Percentiles rank a stretch among this genome's conserved stretches.
Conservation (phyloP, 2,888 invertebrate genomes). For the Zygothrica quintamaculata region DNA sequence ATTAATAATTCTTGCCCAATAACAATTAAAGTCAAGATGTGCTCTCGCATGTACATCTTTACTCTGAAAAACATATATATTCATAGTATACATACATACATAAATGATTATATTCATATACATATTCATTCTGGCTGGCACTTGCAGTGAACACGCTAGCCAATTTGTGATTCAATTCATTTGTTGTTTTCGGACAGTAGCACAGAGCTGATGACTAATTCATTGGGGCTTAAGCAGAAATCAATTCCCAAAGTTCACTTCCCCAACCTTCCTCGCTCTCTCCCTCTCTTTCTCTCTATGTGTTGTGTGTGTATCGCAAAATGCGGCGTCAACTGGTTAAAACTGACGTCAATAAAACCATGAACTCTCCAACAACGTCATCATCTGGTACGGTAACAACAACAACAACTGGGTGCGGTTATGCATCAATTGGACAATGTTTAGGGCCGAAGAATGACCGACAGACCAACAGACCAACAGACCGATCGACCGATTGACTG, state of each 20-base stretch:
- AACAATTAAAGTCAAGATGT: constrained; percentile 58
- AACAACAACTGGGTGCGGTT: constrained; percentile 21
- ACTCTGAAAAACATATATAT: constrained; percentile 17
- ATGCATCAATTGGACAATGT: constrained; percentile 52
- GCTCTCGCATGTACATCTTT: constrained; percentile 20
- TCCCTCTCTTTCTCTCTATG: not conserved
- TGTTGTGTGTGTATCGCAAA: constrained; percentile 3
- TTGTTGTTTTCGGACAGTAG: constrained; percentile 21
- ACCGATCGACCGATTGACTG: constrained; percentile 24
- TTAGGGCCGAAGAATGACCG: too few species aligned
- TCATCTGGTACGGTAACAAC: constrained; percentile 28
- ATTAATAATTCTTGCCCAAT: constrained; percentile 63
- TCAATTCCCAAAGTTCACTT: constrained; percentile 54
- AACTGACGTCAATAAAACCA: constrained; percentile 57
- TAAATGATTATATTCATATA: constrained; percentile 26
- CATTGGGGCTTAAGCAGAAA: constrained; percentile 53
- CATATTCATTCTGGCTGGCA: constrained; percentile 1
- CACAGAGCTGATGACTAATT: constrained; percentile 50
- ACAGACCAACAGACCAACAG: constrained; percentile 18
- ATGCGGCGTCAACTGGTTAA: constrained; percentile 60
- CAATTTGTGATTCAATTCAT: constrained; percentile 41
- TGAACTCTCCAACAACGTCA: constrained; percentile 50
- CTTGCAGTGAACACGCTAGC: constrained; percentile 22
- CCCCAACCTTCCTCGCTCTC: not conserved
- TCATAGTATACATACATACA: constrained; percentile 12